These are phyloP conservation scores for Orchestia grillus DNA, from an alignment of 1,140 invertebrate species.

Conservation along the genomic window DNA sequence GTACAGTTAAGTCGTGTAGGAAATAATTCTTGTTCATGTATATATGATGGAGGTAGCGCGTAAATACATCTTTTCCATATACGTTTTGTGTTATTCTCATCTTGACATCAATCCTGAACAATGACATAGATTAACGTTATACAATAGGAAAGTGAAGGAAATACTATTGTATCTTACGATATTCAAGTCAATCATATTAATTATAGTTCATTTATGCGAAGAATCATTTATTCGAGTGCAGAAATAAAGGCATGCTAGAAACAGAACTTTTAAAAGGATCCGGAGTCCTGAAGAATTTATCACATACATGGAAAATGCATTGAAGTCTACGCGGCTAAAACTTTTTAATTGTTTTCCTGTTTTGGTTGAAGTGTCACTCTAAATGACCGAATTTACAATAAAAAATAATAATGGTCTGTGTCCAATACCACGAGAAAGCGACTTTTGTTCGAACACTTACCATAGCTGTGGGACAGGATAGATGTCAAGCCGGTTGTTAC, in stretches of 20 bases:
- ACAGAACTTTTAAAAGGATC: background rate
- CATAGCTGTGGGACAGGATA: no score
- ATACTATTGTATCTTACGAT: background rate
- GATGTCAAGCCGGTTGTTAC: no score
- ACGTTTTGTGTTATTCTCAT: background rate
- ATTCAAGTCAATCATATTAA: no score
- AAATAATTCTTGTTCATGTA: conserved; percentile 19
- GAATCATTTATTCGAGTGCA: background rate
- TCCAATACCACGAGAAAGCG: no score
- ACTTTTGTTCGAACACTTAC: no score
- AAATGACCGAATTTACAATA: no score
- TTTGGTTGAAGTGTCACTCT: background rate
- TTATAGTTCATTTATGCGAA: background rate
- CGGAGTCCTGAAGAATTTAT: background rate
- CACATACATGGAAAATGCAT: background rate
- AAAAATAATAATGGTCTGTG: no score
- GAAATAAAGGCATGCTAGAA: background rate
- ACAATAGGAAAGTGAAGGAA: background rate
- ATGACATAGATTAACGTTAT: no score
- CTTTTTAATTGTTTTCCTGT: background rate
- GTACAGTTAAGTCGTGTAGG: conserved; percentile 42
- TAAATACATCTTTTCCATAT: conserved; percentile 49
- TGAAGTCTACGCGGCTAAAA: background rate
- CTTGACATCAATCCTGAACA: background rate
- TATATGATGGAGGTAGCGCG: conserved; percentile 37